phyloP scores from a whole-genome alignment of 2,797 vertebrate genomes.

The Hydrocynus forskahlii region DNA sequence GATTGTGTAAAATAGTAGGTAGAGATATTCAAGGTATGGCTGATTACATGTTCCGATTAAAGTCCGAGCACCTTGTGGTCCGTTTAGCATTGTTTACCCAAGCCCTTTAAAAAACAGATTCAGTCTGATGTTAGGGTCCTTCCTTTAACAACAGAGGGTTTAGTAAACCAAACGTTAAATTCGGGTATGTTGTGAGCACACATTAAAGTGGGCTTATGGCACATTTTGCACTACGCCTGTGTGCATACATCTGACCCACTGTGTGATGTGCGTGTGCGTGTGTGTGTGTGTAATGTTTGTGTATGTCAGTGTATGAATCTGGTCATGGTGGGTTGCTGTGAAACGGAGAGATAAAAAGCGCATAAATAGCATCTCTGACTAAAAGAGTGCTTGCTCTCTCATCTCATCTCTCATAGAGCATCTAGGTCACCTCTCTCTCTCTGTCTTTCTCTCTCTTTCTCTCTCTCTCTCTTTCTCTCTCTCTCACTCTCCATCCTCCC shows the following conservation, averaged over 20 bases:
- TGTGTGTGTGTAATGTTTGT: conserved; percentile 19
- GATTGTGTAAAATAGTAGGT: too few species aligned
- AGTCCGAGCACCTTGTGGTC: too few species aligned
- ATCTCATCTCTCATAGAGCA: conserved; percentile 35
- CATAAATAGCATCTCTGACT: conserved; percentile 72
- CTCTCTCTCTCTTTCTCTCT: conserved; percentile 56
- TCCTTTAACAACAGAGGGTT: too few species aligned
- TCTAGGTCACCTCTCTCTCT: conserved; percentile 11
- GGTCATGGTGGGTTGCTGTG: conserved; percentile 67
- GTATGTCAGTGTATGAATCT: conserved; percentile 61
- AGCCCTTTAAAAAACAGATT: too few species aligned
- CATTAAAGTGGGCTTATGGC: too few species aligned
- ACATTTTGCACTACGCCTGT: not conserved
- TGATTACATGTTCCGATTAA: too few species aligned
- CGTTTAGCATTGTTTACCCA: too few species aligned
- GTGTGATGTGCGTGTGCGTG: not conserved
- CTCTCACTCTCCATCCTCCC: conserved; percentile 53
- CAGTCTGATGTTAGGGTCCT: too few species aligned
- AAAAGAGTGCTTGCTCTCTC: conserved; percentile 47
- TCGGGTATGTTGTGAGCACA: too few species aligned
- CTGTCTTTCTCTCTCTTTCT: conserved; percentile 7
- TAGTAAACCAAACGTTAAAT: too few species aligned
- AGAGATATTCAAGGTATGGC: too few species aligned
- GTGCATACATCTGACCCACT: not conserved
- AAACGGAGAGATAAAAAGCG: conserved; percentile 69